phyloP scores from a whole-genome alignment of 1,140 invertebrate genomes.

The Telenomus remus region DNA sequence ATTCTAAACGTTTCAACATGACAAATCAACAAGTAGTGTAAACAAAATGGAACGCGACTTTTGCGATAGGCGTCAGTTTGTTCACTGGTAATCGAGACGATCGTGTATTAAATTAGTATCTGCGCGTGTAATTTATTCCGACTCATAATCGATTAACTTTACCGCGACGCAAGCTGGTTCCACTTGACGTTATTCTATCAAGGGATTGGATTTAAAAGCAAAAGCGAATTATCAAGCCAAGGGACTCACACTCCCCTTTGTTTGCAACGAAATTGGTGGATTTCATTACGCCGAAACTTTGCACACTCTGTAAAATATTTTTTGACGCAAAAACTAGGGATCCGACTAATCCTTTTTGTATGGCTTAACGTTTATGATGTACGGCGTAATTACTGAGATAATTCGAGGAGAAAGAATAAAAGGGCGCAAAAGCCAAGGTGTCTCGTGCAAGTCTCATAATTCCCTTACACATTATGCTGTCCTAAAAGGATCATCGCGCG shows the following conservation, averaged over 20 bases:
- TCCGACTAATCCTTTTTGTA: slow-evolving; percentile 49
- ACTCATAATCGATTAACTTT: slow-evolving; percentile 28
- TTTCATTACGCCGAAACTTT: slow-evolving; percentile 29
- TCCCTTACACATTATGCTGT: slow-evolving; percentile 63
- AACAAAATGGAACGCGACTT: slow-evolving; percentile 15
- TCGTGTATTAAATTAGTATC: slow-evolving; percentile 9
- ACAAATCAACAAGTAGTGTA: slow-evolving; percentile 25
- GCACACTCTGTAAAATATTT: slow-evolving; percentile 32
- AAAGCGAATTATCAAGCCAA: slow-evolving; percentile 12
- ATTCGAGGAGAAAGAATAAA: slow-evolving; percentile 61
- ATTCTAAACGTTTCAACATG: background rate
- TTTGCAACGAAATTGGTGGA: slow-evolving; percentile 23
- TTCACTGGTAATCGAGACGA: slow-evolving; percentile 1
- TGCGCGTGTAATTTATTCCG: slow-evolving; percentile 13
- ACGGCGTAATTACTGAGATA: slow-evolving; percentile 70
- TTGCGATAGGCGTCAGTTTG: background rate
- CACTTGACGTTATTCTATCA: slow-evolving; percentile 5
- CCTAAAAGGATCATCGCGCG: slow-evolving; percentile 56
- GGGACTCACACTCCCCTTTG: slow-evolving; percentile 6
- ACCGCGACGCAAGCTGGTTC: slow-evolving; percentile 2
- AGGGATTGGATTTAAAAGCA: slow-evolving; percentile 16
- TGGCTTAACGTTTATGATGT: slow-evolving; percentile 65
- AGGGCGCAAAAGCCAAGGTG: slow-evolving; percentile 36
- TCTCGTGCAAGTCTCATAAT: slow-evolving; percentile 63
- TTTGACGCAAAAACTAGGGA: slow-evolving; percentile 16